These are phyloP conservation scores for Deroptyus accipitrinus DNA, from an alignment of 2,113 vertebrate species.

Conservation along the genomic window DNA sequence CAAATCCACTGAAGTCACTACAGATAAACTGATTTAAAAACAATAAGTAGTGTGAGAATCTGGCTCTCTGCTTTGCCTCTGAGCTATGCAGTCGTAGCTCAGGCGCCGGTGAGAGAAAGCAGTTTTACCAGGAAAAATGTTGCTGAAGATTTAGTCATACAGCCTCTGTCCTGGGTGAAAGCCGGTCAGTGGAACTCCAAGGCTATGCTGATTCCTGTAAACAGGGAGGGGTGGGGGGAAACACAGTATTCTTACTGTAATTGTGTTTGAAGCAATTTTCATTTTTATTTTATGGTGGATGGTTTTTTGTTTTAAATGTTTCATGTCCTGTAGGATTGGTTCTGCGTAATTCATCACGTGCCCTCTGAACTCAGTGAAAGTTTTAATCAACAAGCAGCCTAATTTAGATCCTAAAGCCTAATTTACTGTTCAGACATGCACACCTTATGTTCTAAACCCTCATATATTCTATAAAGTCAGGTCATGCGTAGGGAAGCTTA, in stretches of 20 bases:
- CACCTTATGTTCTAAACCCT: background rate
- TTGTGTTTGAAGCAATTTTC: background rate
- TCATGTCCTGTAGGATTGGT: background rate
- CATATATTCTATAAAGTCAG: background rate
- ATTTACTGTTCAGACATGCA: background rate
- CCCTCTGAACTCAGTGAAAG: background rate
- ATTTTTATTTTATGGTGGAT: background rate
- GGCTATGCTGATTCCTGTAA: background rate
- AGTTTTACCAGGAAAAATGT: background rate
- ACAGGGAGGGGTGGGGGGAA: background rate
- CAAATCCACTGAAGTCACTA: slow-evolving; percentile 21
- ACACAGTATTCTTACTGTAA: background rate
- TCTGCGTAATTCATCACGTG: background rate
- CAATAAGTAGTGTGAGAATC: slow-evolving; percentile 11
- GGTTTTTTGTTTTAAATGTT: background rate
- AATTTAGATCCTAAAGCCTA: background rate
- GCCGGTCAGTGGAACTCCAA: background rate
- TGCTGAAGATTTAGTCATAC: background rate
- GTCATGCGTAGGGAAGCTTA: background rate
- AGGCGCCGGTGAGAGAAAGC: background rate
- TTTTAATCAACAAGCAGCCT: background rate
- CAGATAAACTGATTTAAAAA: slow-evolving; percentile 41
- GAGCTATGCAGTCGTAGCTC: slow-evolving; percentile 6
- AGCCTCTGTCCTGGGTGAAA: background rate
- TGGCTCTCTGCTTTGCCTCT: slow-evolving; percentile 3